Base-by-base conservation (phyloP, 2,888 invertebrate species). In the Trissonchulus sp. region DNA sequence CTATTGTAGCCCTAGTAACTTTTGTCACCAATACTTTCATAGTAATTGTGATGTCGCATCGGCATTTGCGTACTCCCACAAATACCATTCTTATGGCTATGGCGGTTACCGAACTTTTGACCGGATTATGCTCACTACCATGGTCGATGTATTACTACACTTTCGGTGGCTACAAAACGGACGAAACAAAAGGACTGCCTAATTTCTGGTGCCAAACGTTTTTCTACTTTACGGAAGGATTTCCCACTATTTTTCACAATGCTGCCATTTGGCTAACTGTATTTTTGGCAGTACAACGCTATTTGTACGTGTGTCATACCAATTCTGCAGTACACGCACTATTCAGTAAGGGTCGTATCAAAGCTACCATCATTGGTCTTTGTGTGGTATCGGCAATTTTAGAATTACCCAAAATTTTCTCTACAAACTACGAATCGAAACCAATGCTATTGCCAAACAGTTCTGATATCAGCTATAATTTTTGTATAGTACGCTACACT, bases 231-330 rank as follows among this genome's bases (percentile, higher is more conserved):
- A 82, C 91, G 30, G 82, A 83, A 63, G 79, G 84, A 33, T 73
- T 93, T 79, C 93, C 93, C 33, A 91, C 92, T 33, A 89, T 93
- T 87, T 94, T 94, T 85, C 95, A 95, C 87, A 94, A 94, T 1
- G 93, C 93, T 0, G 93, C 93, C 80, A 93, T 94, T 78, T 95
- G 94, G 94, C 87, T 95, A 81, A 95, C 94, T 0, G 87, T 95
- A 79, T 92, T 93, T 0, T 86, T 95, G 77, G 94, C 94, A 0
- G 91, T 93, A 33, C 95, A 96, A 86, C 88, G 95, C 77, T 96
- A 95, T 87, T 92, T 96, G 81, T 95, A 93, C 87, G 94, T 96
- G 0, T 95, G 95, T 83, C 68, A 65, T 8, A 65, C 31, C 15
- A 33, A 18, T 18, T 73, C 93, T 30, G 8, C 15, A 65, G 8